Base-by-base conservation (phyloP, 2,888 invertebrate species). In the Sepioteuthis lessoniana region DNA sequence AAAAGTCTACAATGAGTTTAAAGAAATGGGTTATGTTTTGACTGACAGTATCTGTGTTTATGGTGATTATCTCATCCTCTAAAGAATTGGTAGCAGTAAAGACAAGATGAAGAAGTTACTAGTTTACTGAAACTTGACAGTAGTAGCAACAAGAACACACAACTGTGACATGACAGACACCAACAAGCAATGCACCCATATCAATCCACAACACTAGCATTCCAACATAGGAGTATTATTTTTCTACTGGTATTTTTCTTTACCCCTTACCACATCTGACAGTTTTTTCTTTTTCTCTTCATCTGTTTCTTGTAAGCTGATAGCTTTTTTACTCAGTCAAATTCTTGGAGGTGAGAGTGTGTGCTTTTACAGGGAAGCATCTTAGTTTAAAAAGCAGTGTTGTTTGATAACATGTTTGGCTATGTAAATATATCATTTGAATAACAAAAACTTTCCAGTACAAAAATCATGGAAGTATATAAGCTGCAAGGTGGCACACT, bases 261-360 rank as follows among this genome's bases (percentile, higher is more conserved):
- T 76, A n/a, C 76, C 13, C n/a, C n/a, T n/a, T n/a, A n/a, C 60
- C 31, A 60, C 60, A 21, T n/a, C n/a, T 76, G 76, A 13, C 13
- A n/a, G 21, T 55, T 55, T 55, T 55, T 55, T 55, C 21, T 42
- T 42, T 55, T 16, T 47, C 7, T 21, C 55, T 21, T 76, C 76
- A n/a, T 76, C 76, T 55, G n/a, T 76, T 76, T 76, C 76, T n/a
- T 76, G 76, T 76, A 76, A 76, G 13, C n/a, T 76, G 76, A 76
- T 76, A 76, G n/a, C 76, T 76, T 35, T 50, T 76, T n/a, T n/a
- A n/a, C n/a, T n/a, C n/a, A n/a, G 16, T n/a, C n/a, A n/a, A n/a
- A 76, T 76, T 76, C 76, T 76, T n/a, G 19, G n/a, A n/a, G 16
- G 19, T 76, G 76, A 35, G n/a, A 13, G 31, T 76, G 13, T 35